Evolutionary conservation across 1,140 invertebrate genomes (phyloP).

Genomic region (Cardiocondyla obscurior): DNA sequence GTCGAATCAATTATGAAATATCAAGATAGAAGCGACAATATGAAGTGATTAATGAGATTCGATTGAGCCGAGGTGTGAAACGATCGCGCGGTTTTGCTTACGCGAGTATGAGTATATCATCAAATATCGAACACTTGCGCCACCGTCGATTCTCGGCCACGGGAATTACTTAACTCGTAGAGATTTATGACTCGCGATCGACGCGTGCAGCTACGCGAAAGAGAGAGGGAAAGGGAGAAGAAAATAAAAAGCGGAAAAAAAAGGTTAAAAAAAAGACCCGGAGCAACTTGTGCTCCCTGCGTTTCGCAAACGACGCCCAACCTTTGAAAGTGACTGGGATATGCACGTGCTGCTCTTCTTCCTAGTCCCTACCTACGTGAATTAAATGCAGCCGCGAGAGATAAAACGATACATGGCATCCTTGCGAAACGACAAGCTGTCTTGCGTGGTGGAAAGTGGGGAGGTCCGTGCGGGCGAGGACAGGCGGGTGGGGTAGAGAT

Average conservation of each 20-base stretch:
- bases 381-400: slow-evolving; percentile 68
- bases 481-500: not conserved
- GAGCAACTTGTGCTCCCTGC: slow-evolving; percentile 66
- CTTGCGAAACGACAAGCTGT: slow-evolving; percentile 70
- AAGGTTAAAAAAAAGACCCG: no score
- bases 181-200: slow-evolving; percentile 64
- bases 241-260: not conserved
- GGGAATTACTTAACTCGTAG: slow-evolving; percentile 65
- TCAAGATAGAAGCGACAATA: slow-evolving; percentile 11
- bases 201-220: slow-evolving; percentile 39
- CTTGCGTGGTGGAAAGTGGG: slow-evolving; percentile 35
- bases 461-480: not conserved
- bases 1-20: slow-evolving; percentile 15
- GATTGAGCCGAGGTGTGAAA: not conserved
- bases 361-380: slow-evolving; percentile 70
- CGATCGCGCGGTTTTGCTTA: not conserved
- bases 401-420: slow-evolving; percentile 71
- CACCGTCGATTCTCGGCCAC: slow-evolving; percentile 48
- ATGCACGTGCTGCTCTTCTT: slow-evolving; percentile 72
- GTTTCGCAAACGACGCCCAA: slow-evolving; percentile 74
- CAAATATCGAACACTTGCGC: slow-evolving; percentile 55
- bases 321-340: slow-evolving; percentile 73
- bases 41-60: slow-evolving; percentile 15
- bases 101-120: slow-evolving; percentile 44
- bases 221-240: not conserved